A percentile compares a stretch with the other conserved stretches of the same genome.
These are phyloP conservation scores for Orchestia grillus DNA, from an alignment of 1,140 invertebrate genomes.

Conservation along the genomic window DNA sequence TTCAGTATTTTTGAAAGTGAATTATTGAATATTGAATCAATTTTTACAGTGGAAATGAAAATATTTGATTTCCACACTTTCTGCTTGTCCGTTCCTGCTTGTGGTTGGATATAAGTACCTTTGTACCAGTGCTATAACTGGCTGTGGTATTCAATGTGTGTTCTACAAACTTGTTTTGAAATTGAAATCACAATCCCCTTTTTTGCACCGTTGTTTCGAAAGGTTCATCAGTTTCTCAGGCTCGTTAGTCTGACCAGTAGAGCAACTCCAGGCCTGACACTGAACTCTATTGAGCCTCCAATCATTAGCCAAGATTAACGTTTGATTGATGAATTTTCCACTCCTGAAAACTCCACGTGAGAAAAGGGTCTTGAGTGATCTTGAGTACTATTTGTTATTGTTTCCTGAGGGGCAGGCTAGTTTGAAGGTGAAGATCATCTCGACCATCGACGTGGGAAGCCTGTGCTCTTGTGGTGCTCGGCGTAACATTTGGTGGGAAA, in stretches of 20 bases:
- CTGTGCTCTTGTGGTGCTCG: neutral
- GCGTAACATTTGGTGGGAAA: neutral
- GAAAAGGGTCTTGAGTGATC: neutral
- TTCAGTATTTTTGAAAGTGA: too few species aligned
- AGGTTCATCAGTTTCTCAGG: neutral
- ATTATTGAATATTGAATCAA: too few species aligned
- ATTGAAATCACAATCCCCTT: neutral
- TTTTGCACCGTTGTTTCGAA: neutral
- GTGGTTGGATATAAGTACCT: too few species aligned
- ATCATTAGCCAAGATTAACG: conserved; percentile 43
- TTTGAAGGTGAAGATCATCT: conserved; percentile 8
- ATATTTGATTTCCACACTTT: too few species aligned
- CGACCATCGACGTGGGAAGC: neutral
- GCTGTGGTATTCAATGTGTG: too few species aligned
- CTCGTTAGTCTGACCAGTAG: neutral
- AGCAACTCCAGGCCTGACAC: neutral
- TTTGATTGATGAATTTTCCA: conserved; percentile 42
- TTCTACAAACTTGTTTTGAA: neutral
- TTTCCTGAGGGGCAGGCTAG: neutral
- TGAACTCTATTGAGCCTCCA: conserved; percentile 19
- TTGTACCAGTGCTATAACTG: too few species aligned
- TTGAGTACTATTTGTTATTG: neutral
- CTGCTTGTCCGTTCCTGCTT: too few species aligned
- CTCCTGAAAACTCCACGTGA: conserved; percentile 3
- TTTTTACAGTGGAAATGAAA: too few species aligned